Evolutionary conservation across 2,113 vertebrate species (phyloP).

Genomic region (Eurypyga helias): DNA sequence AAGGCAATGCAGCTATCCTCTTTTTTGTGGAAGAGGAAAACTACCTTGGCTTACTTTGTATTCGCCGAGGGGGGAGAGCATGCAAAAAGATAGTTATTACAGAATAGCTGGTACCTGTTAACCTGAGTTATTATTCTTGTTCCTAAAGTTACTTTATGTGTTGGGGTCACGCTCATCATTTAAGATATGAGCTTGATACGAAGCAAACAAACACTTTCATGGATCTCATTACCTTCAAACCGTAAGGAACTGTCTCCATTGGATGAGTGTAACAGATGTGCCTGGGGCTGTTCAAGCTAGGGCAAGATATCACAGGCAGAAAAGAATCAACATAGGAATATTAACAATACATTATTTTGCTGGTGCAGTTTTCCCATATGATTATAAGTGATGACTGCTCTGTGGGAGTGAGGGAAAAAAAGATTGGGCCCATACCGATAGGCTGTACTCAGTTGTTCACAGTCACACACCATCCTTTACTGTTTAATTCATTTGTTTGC

Average conservation of each 20-base stretch:
- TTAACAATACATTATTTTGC: slow-evolving; percentile 42
- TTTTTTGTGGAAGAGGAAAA: neutral
- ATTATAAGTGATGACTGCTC: slow-evolving; percentile 56
- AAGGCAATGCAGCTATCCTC: neutral
- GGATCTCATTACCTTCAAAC: slow-evolving; percentile 24
- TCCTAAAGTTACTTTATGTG: neutral
- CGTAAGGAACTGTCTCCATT: slow-evolving; percentile 14
- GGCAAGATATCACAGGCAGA: slow-evolving; percentile 66
- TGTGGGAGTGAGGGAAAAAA: slow-evolving; percentile 35
- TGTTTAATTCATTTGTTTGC: slow-evolving; percentile 33
- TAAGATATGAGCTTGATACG: neutral
- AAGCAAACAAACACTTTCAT: neutral
- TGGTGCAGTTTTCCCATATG: slow-evolving; percentile 65
- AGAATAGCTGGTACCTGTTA: neutral
- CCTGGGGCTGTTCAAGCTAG: slow-evolving; percentile 70
- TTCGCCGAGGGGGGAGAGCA: neutral
- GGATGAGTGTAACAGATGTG: slow-evolving; percentile 24
- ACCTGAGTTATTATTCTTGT: neutral
- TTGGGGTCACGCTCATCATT: neutral
- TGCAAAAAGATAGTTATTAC: neutral
- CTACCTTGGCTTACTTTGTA: neutral
- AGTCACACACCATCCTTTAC: neutral
- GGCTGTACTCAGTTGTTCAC: neutral
- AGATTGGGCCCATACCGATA: neutral
- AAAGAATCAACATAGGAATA: slow-evolving; percentile 45